Evolutionary conservation across 2,113 vertebrate species (phyloP).

Genomic region (Rhinoptilus africanus): DNA sequence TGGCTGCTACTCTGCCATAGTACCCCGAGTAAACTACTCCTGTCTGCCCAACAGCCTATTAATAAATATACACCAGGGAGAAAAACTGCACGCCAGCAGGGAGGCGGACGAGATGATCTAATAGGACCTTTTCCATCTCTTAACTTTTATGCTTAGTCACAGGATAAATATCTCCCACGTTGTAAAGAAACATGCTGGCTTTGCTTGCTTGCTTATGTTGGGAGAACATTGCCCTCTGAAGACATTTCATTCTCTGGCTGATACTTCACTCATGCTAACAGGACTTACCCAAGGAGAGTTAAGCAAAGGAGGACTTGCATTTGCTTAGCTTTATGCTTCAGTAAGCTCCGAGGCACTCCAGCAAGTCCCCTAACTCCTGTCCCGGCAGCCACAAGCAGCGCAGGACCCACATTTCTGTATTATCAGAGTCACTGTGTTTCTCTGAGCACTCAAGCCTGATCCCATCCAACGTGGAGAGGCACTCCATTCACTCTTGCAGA

Average conservation of each 20-base stretch:
- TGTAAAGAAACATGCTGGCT: neutral
- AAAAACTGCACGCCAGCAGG: neutral
- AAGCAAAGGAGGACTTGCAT: neutral
- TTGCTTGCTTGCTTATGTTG: neutral
- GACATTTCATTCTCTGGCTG: neutral
- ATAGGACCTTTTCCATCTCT: constrained; percentile 53
- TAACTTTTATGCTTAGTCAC: constrained; percentile 58
- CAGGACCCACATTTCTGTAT: neutral
- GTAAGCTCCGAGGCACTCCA: neutral
- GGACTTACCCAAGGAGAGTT: neutral
- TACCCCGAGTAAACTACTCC: neutral
- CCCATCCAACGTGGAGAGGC: neutral
- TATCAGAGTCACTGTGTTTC: neutral
- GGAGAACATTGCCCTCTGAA: neutral
- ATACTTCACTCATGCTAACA: neutral
- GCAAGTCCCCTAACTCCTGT: neutral
- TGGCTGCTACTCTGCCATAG: neutral
- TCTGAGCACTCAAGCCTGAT: neutral
- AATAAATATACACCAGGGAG: neutral
- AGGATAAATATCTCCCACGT: constrained; percentile 9
- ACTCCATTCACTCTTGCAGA: neutral
- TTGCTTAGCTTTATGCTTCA: neutral
- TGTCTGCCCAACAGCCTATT: neutral
- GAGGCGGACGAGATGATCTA: constrained; percentile 39
- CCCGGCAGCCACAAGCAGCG: neutral